Percentiles rank a stretch among this genome's conserved stretches.
These are phyloP conservation scores for Apodemus speciosus DNA, from an alignment of 2,113 vertebrate genomes.

Conservation along the genomic window DNA sequence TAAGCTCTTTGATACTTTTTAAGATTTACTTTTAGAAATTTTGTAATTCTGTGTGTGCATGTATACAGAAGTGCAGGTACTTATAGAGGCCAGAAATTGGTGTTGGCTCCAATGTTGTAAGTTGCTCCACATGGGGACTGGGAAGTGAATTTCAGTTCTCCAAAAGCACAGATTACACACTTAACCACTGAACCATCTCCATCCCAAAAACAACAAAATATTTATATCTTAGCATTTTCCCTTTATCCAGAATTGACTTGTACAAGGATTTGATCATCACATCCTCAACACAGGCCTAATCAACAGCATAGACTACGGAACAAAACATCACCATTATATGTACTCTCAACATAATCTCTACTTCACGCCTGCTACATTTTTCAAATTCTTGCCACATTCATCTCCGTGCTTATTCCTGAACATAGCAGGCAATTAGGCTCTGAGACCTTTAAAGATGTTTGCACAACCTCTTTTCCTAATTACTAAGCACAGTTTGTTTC, in stretches of 20 bases:
- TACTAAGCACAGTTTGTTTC: neutral
- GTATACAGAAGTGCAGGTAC: neutral
- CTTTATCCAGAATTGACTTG: neutral
- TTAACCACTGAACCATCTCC: neutral
- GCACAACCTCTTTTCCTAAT: neutral
- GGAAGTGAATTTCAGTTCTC: neutral
- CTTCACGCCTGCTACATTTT: neutral
- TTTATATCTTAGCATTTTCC: neutral
- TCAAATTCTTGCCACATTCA: neutral
- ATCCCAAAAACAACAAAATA: no score
- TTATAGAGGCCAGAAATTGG: neutral
- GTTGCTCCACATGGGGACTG: neutral
- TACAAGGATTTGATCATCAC: neutral
- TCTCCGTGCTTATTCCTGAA: neutral
- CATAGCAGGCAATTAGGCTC: neutral
- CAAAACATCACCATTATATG: neutral
- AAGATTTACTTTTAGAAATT: neutral
- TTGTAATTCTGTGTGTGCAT: neutral
- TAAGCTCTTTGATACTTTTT: neutral
- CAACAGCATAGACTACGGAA: neutral
- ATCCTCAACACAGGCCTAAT: neutral
- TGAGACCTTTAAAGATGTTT: neutral
- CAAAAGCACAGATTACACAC: neutral
- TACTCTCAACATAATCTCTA: neutral
- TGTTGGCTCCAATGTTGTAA: neutral